Base-by-base conservation (phyloP, 2,797 vertebrate species). In the Philypnodon macrostomus region DNA sequence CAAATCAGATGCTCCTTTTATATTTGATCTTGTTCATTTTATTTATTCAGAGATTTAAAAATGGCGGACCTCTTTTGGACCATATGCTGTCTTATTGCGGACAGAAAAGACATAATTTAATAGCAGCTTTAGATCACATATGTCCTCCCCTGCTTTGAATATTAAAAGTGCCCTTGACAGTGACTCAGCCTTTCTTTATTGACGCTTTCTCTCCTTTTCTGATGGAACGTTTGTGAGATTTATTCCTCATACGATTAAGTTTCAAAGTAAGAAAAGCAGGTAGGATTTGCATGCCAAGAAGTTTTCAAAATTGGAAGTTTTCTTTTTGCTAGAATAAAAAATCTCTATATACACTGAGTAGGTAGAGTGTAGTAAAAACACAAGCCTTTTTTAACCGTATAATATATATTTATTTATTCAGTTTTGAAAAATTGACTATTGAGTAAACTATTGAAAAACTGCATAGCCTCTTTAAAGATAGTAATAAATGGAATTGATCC, bases 151-250 rank as follows among this genome's bases (percentile, higher is more conserved):
- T 63, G 42, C 26, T 37, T 33, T 68, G 53, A 73, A 52, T 57
- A 63, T 56, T 48, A 68, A 78, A 73, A 52, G 34, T 73, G 74
- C 47, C 76, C 84, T 83, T 83, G 73, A 81, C 60, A 65, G 46
- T 79, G 74, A 82, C 76, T 82, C 69, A 70, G 69, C 50, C 53
- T 61, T 61, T 70, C 54, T 50, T 41, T 67, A 63, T 61, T 73
- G 63, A 70, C 55, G 67, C 34, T 58, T 70, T 75, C 37, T 41
- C 5, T 77, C 51, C 36, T 68, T 40, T 30, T 64, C 65, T 67
- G 38, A 70, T 65, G 63, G 7, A 56, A 47, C 49, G 32, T 75
- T 60, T 58, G 21, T 53, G 31, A 38, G 34, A 52, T 67, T 21
- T 56, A 24, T 42, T 49, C 36, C 48, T 54, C 67, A 23, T 44